phyloP scores from a whole-genome alignment of 2,113 vertebrate genomes.

The Apistogramma diplotaenia region DNA sequence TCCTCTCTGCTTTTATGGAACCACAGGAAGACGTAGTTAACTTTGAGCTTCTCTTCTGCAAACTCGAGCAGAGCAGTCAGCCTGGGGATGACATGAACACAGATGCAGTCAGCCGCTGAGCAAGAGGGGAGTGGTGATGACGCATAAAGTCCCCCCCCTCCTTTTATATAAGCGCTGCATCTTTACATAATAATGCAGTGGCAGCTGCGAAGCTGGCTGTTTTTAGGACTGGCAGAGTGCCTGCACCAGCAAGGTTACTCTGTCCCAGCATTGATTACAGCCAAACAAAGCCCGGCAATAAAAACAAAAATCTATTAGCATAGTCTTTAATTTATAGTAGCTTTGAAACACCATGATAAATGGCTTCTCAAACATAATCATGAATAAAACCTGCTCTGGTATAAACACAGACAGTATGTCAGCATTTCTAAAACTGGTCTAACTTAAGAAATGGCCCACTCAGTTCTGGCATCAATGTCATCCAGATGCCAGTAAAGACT shows the following conservation, averaged over 20 bases:
- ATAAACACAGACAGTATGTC: neutral
- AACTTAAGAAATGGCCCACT: neutral
- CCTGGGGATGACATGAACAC: conserved; percentile 70
- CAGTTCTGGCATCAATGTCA: no score
- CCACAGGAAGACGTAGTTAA: conserved; percentile 92
- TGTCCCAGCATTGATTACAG: conserved; percentile 8
- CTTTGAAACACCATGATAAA: neutral
- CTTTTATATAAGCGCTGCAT: conserved; percentile 59
- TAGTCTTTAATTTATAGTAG: neutral
- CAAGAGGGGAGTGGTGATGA: conserved; percentile 16
- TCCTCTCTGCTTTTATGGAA: conserved; percentile 95
- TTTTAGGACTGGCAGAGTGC: neutral
- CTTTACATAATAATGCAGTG: conserved; percentile 67
- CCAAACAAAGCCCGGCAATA: neutral
- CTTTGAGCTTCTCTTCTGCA: conserved; percentile 96
- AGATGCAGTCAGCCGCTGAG: neutral
- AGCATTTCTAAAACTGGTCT: neutral
- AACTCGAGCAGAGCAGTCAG: conserved; percentile 92
- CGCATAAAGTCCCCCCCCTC: neutral
- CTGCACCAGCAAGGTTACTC: conserved; percentile 28
- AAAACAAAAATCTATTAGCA: neutral
- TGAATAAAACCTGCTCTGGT: neutral
- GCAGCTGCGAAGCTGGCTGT: conserved; percentile 35
- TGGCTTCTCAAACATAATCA: neutral
- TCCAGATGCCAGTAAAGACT: no score